phyloP scores from a whole-genome alignment of 2,113 vertebrate genomes.

The Mus pahari region DNA sequence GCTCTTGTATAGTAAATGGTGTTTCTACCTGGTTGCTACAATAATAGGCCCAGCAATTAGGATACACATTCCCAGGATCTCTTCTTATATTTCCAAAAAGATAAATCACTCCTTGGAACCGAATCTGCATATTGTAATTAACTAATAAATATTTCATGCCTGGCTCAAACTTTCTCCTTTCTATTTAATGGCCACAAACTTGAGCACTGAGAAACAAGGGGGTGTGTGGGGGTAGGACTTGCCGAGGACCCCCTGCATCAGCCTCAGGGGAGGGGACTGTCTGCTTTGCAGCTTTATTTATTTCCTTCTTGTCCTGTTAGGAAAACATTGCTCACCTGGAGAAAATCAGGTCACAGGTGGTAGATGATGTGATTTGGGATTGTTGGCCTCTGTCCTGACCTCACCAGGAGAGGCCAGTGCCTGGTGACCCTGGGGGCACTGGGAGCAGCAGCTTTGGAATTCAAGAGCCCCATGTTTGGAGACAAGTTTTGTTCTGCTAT shows the following conservation, averaged over 20 bases:
- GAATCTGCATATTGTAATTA: conserved; percentile 77
- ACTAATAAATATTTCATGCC: conserved; percentile 78
- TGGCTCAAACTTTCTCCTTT: conserved; percentile 72
- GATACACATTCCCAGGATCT: conserved; percentile 72
- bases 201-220: conserved; percentile 50
- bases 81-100: conserved; percentile 81
- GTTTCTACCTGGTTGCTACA: conserved; percentile 80
- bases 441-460: conserved; percentile 37
- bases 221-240: neutral
- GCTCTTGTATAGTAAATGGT: conserved; percentile 66
- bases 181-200: conserved; percentile 77
- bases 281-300: conserved; percentile 36
- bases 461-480: conserved; percentile 29
- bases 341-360: conserved; percentile 42
- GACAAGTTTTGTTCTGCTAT: conserved; percentile 15
- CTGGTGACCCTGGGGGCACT: neutral
- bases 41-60: conserved; percentile 82
- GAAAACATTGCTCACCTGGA: conserved; percentile 65
- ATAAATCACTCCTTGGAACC: conserved; percentile 78
- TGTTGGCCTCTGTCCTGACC: conserved; percentile 30
- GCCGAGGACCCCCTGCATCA: too few species aligned
- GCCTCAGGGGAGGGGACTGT: conserved; percentile 30
- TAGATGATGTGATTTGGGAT: conserved; percentile 12
- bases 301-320: conserved; percentile 39
- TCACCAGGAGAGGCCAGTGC: neutral